Base-by-base conservation (phyloP, 2,113 vertebrate species). In the Chionomys nivalis region DNA sequence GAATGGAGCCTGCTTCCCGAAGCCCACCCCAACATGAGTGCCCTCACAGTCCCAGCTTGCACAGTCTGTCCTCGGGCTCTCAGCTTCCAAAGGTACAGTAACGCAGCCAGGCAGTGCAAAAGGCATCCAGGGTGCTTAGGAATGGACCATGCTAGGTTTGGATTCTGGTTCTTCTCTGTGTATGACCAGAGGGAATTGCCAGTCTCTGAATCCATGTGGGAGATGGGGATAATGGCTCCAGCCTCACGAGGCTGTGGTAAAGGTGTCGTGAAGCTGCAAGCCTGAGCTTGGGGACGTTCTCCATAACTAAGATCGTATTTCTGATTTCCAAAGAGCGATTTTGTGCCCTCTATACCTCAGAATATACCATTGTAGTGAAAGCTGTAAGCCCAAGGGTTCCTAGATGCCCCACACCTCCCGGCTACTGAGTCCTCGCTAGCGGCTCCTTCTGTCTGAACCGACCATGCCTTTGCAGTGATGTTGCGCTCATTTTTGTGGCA, bases 81-180 rank as follows among this genome's bases (percentile, higher is more conserved):
- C 75, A 55, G 83, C 39, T 94, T 91, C 83, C 89, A 75, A 78
- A 93, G 24, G 26, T 44, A 70, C 12, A n/a, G n/a, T n/a, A 7
- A 52, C 6, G 7, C 42, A 66, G 61, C 10, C 28, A 2, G 77
- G 31, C 26, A 3, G 2, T 39, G 52, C 47, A 66, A 10, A 36
- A 3, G 7, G 1, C 19, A 21, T 6, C 0, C 0, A 10, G n/a
- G 31, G 16, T 33, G 42, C 52, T 23, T 49, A 61, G 16, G 23
- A n/a, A n/a, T n/a, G 16, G 33, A 52, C 23, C 86, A 75, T 58
- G 39, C 68, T 75, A 55, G 63, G 8, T 86, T 89, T 44, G 42
- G 6, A 36, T 7, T 6, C n/a, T 66, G 17, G n/a, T 55, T 73
- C 52, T 42, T 55, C 68, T 7, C 47, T 95, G 21, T 33, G 0